Percentiles rank a stretch among this genome's conserved stretches.
Conservation (phyloP, 1,140 invertebrate genomes). For the Drosophila subobscura region DNA sequence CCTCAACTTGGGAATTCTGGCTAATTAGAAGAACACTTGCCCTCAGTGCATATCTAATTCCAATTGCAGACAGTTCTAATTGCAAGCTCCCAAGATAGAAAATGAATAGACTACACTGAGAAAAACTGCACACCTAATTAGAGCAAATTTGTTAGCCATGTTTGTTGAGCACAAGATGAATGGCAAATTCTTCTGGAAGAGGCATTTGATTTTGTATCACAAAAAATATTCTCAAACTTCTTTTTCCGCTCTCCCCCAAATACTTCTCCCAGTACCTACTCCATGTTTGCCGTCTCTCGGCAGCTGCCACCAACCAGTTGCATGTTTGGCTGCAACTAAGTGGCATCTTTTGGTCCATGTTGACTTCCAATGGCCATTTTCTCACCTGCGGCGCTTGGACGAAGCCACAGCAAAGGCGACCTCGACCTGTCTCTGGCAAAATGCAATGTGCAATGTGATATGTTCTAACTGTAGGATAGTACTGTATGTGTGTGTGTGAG, state of each 20-base stretch:
- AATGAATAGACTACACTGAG: conserved; percentile 3
- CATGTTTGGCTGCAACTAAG: conserved; percentile 35
- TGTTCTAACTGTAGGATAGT: conserved; percentile 22
- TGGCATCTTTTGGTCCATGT: conserved; percentile 42
- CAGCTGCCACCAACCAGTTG: conserved; percentile 33
- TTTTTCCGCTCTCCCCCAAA: too few species aligned
- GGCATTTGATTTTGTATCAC: too few species aligned
- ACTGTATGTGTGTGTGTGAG: conserved; percentile 24
- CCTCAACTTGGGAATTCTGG: too few species aligned
- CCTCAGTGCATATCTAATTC: conserved; percentile 6
- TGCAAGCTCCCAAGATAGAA: conserved; percentile 13
- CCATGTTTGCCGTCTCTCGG: conserved; percentile 12
- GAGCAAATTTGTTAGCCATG: background rate
- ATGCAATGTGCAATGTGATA: conserved; percentile 26
- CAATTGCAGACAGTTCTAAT: conserved; percentile 19
- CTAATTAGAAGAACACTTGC: background rate
- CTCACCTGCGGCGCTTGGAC: conserved; percentile 65
- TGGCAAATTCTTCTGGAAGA: too few species aligned
- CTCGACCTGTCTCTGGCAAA: conserved; percentile 73
- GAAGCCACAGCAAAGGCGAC: conserved; percentile 39
- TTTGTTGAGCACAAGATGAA: too few species aligned
- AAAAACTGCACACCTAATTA: background rate
- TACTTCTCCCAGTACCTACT: too few species aligned
- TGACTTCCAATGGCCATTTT: conserved; percentile 47
- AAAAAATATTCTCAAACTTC: too few species aligned